Evolutionary conservation across 2,113 vertebrate species (phyloP).

Genomic region (Kryptolebias marmoratus): DNA sequence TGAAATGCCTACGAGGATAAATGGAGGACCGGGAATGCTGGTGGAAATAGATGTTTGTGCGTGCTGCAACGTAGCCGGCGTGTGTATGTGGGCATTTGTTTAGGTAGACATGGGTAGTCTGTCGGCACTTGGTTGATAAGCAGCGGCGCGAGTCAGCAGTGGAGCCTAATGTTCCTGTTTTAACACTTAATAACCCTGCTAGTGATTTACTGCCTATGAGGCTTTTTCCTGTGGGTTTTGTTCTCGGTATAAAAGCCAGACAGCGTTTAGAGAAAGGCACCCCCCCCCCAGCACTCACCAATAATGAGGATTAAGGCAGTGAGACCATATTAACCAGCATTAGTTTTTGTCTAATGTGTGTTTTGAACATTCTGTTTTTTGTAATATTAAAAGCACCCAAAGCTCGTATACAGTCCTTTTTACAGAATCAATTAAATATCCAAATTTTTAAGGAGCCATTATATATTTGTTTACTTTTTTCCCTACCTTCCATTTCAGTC

Average conservation of each 20-base stretch:
- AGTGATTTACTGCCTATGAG: conserved; percentile 68
- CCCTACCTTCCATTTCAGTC: conserved; percentile 3
- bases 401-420: conserved; percentile 23
- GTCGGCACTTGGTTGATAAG: conserved; percentile 39
- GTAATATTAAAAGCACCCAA: conserved; percentile 48
- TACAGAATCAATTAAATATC: conserved; percentile 15
- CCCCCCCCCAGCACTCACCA: conserved; percentile 45
- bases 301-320: conserved; percentile 73
- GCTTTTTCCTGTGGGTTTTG: conserved; percentile 62
- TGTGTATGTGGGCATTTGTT: conserved; percentile 31
- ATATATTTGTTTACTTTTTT: neutral
- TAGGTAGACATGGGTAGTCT: conserved; percentile 29
- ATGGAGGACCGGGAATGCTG: conserved; percentile 28
- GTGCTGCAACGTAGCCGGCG: conserved; percentile 8
- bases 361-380: conserved; percentile 50
- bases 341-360: conserved; percentile 37
- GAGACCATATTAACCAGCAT: conserved; percentile 59
- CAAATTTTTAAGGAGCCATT: too few relatives aligned
- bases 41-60: conserved; percentile 7
- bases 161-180: conserved; percentile 60
- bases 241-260: conserved; percentile 68
- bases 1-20: conserved; percentile 42
- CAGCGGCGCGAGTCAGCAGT: conserved; percentile 48
- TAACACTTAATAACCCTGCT: conserved; percentile 66
- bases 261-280: conserved; percentile 59